Base-by-base conservation (phyloP, 1,140 invertebrate genomes). In the Drosophila erecta region DNA sequence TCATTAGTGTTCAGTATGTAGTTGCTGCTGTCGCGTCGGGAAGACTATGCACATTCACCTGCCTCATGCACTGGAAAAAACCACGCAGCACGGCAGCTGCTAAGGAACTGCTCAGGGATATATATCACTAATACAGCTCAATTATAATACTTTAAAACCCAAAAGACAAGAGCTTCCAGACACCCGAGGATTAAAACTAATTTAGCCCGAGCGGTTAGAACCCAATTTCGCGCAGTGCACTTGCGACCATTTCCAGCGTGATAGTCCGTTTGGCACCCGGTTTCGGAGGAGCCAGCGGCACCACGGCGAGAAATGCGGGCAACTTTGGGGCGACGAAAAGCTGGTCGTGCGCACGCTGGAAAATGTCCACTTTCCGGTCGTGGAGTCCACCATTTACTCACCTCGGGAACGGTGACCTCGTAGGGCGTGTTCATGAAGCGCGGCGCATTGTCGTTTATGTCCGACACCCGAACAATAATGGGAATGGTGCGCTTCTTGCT, bases 361-460 rank as follows among this genome's bases (percentile, higher is more conserved):
- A 71, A 71, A 67, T 67, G 60, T 67, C 64, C 55, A 51, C 50
- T 55, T 66, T 14, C 22, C 12, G 11, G 47, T 71, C 7, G 30
- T 30, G 30, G 7, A 30, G 7, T 30, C 7, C 7, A 30, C 2
- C 30, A 55, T 50, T 55, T 67, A 66, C 86, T 91, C 94, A 98
- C 97, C 95, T 98, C 97, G n/a, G 97, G 95, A 55, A 98, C 95
- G 46, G 94, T 96, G 33, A 96, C 95, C 92, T 96, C 95, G 89
- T 98, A 98, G 17, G 96, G 96, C 38, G 95, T 95, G 78, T 96
- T 95, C 76, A 96, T 93, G 93, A 97, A 97, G 78, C 95, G 94
- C 20, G 96, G 96, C 33, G 95, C 94, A 92, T 98, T 98, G 92
- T 98, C 97, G 90, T 98, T 98, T 84, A 97, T 95, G 92, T 98